Conservation (phyloP, 1,140 invertebrate genomes). For the Tetramorium alpestre region DNA sequence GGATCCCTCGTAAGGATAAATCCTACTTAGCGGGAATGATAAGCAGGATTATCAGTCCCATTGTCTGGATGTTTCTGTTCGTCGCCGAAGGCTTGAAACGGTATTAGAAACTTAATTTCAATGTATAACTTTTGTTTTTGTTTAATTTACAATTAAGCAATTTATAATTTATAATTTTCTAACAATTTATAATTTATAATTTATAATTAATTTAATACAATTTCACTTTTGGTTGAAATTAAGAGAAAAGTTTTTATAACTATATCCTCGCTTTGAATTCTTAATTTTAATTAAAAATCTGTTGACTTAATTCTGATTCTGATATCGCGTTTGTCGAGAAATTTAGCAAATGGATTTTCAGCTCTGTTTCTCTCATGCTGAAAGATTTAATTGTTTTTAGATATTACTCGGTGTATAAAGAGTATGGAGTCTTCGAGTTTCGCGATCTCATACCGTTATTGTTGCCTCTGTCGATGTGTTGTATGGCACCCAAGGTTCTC, state of each 20-base stretch:
- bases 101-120: conserved; percentile 73
- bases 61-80: conserved; percentile 85
- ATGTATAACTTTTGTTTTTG: too few relatives aligned
- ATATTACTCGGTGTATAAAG: conserved; percentile 70
- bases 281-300: not conserved
- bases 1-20: conserved; percentile 87
- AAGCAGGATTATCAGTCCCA: conserved; percentile 85
- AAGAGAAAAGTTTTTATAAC: not conserved
- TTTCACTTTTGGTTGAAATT: not conserved
- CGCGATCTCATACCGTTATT: conserved; percentile 85
- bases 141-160: too few relatives aligned
- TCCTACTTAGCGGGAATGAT: conserved; percentile 81
- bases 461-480: conserved; percentile 86
- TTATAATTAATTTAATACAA: too few relatives aligned
- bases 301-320: not conserved
- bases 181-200: too few relatives aligned
- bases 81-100: conserved; percentile 83
- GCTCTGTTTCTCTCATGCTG: not conserved
- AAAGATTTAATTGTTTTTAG: conserved; percentile 67
- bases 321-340: not conserved
- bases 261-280: not conserved
- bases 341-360: not conserved
- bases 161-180: too few relatives aligned
- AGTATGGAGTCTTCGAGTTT: conserved; percentile 69
- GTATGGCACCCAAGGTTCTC: conserved; percentile 77